phyloP scores from a whole-genome alignment of 1,140 invertebrate species.

The Cyclargus thomasi region DNA sequence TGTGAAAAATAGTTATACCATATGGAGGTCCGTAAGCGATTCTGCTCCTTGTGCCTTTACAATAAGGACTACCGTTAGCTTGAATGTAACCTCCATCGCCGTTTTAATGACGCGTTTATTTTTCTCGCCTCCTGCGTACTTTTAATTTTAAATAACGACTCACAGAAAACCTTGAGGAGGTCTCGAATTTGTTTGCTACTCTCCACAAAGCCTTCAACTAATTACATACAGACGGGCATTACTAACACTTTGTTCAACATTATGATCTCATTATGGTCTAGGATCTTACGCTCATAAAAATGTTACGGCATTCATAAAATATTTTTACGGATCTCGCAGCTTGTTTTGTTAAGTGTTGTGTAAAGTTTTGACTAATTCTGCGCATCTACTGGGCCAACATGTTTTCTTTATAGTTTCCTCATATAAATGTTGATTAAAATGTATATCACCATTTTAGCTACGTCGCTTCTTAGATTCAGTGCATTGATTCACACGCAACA shows the following conservation, averaged over 20 bases:
- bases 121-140: conserved; percentile 9
- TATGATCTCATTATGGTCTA: not conserved
- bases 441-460: no score
- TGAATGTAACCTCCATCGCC: conserved; percentile 7
- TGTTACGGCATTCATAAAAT: not conserved
- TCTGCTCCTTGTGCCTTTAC: not conserved
- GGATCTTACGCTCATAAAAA: conserved; percentile 1
- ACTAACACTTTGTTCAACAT: not conserved
- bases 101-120: conserved; percentile 13
- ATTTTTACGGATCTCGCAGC: no score
- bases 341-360: no score
- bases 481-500: no score
- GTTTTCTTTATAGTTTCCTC: no score
- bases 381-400: no score
- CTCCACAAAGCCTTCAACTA: not conserved
- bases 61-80: not conserved
- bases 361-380: no score
- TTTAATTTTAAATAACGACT: conserved; percentile 14
- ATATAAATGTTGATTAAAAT: no score
- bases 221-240: not conserved
- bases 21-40: not conserved
- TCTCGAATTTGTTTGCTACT: not conserved
- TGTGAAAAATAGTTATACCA: conserved; percentile 7
- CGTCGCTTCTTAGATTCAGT: not conserved
- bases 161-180: not conserved